Evolutionary conservation across 37 sponge, comb jelly and placozoan genomes (phyloP).

Genomic region (Halisarca cf. caerulea): DNA sequence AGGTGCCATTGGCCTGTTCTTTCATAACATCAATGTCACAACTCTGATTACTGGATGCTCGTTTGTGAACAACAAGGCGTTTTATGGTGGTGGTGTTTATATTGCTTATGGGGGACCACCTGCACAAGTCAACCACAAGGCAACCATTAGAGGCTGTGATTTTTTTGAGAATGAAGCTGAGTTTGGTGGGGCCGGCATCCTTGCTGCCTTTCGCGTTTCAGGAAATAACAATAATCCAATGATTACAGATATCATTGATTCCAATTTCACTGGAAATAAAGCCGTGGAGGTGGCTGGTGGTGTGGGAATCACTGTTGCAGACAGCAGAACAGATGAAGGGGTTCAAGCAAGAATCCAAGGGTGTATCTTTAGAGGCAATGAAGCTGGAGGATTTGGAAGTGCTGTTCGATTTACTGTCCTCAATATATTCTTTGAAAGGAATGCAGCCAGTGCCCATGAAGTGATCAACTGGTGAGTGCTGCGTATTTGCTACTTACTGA

Average conservation of each 20-base stretch:
- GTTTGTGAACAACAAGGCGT: neutral
- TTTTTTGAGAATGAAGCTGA: neutral
- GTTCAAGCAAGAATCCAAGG: neutral
- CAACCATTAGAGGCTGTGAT: neutral
- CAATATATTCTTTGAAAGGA: slow-evolving; percentile 5
- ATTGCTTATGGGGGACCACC: neutral
- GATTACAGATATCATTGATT: neutral
- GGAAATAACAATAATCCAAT: neutral
- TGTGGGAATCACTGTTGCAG: neutral
- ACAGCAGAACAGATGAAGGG: neutral
- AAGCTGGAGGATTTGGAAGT: slow-evolving; percentile 19
- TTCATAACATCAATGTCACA: neutral
- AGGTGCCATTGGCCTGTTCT: neutral
- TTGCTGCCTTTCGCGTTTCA: neutral
- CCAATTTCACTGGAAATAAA: neutral
- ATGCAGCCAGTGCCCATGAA: neutral
- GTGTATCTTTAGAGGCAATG: neutral
- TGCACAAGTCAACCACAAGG: neutral
- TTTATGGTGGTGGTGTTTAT: neutral
- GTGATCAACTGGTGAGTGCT: slow-evolving; percentile 9
- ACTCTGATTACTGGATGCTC: neutral
- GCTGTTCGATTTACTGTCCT: slow-evolving; percentile 10
- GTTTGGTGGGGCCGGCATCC: neutral
- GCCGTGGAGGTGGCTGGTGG: neutral
- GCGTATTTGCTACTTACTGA: neutral